Evolutionary conservation across 2,888 invertebrate genomes (phyloP), one percentile per base, ranked within the genome.

Genomic region (Apamea anceps): DNA sequence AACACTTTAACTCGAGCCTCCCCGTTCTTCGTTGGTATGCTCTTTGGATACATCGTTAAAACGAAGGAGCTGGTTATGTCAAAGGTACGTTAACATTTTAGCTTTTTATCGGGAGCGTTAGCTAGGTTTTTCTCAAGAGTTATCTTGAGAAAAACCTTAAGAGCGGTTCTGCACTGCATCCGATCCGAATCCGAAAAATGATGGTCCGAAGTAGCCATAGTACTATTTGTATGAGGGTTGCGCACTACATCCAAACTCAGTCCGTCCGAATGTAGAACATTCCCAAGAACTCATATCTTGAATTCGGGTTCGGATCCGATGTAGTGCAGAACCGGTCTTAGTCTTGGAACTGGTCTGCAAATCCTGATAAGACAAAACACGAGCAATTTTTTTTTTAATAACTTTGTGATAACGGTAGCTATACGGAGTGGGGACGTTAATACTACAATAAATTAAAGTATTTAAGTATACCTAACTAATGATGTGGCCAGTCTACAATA

Each of bases 1-100:
- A 94, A 95, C 80, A 93, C 94, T 1, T 85, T 95, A 25, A 93
- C 95, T 0, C 87, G 95, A 81, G 92, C 90, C 0, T 78, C 92
- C 0, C 92, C 93, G 0, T 94, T 94, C 82, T 83, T 94, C 18
- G 89, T 94, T 2, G 94, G 94, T 25, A 91, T 95, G 93, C 71
- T 91, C 0, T 90, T 91, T 65, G 94, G 94, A 25, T 94, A 94
- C 68, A 72, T 92, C 0, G 84, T 94, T 1, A 88, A 91, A 21
- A 88, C 88, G 2, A 85, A 80, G n/a, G 90, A 85, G 48, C 72
- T 91, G 25, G 81, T 78, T 57, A 74, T 92, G 51, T 80, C 91
- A 15, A 90, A 86, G 89, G 93, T 93, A 88, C 60, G 79, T 15
- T 62, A 1, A 15, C 60, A 25, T n/a, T 1, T 57, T 71, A 25